Base-by-base conservation (phyloP, 2,797 vertebrate species). In the Lepilemur ruficaudatus region DNA sequence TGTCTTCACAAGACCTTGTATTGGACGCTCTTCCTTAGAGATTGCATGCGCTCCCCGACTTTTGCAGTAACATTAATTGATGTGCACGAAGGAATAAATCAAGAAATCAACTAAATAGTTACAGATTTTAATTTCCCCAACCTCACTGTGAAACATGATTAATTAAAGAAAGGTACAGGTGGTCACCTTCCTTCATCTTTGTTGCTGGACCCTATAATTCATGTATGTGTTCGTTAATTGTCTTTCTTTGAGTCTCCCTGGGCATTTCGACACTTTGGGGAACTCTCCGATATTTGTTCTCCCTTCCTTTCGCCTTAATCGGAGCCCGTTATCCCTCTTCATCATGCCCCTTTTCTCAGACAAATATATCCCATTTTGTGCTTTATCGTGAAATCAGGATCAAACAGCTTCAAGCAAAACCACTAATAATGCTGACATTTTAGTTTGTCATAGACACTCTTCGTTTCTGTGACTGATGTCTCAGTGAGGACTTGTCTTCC, bases 371-470 rank as follows among this genome's bases (percentile, higher is more conserved):
- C 59, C 55, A 70, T 70, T 93, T 90, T 94, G 93, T 95, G 55
- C 81, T 88, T 94, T 79, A 93, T 97, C 70, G 2, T 93, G 90
- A 94, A 94, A 91, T 96, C 86, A 0, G 32, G 87, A 94, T 93
- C 89, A 92, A 72, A 94, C 50, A 82, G 91, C 89, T 96, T 88
- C 89, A 4, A 96, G 76, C 78, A 92, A 96, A 96, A 69, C 52
- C 11, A 22, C 96, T 97, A 97, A 96, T 96, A 96, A 94, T 94
- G 93, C 89, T 96, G 96, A 94, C 94, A 96, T 98, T 98, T 97
- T 91, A 85, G 59, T 97, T 96, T 96, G 96, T 95, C 94, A 61
- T 84, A 32, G 35, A 48, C 0, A 59, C 52, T 93, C 61, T 91
- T 96, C 86, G 87, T 97, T 94, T 89, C 93, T 69, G 8, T 97